These are phyloP conservation scores for Ceryle rudis DNA, from an alignment of 2,797 vertebrate genomes.

Conservation along the genomic window DNA sequence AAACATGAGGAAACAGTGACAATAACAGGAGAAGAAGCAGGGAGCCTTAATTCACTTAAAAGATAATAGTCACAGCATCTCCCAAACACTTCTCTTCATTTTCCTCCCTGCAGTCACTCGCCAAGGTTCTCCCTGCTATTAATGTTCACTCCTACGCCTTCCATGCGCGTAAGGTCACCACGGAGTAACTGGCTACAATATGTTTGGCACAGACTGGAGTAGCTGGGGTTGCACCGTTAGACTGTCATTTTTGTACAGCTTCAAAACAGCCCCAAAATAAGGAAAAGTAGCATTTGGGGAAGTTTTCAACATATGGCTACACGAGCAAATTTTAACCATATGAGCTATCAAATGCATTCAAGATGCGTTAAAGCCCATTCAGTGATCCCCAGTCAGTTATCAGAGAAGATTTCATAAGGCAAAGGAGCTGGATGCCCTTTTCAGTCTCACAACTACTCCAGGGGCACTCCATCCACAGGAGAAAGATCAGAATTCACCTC, in stretches of 20 bases:
- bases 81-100: not conserved
- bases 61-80: not conserved
- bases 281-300: slow-evolving; percentile 24
- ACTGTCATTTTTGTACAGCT: not conserved
- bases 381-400: not conserved
- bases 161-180: not conserved
- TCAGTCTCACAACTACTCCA: not conserved
- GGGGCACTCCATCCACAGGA: not conserved
- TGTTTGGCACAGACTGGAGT: not conserved
- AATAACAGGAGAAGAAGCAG: not conserved
- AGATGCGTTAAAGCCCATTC: not conserved
- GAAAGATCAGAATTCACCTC: not conserved
- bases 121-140: not conserved
- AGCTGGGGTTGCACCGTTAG: not conserved
- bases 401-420: not conserved
- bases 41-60: not conserved
- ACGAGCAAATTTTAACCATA: slow-evolving; percentile 28
- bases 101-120: not conserved
- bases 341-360: not conserved
- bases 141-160: not conserved
- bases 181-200: not conserved
- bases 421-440: not conserved
- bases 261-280: not conserved
- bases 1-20: not conserved
- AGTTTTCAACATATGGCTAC: slow-evolving; percentile 21